A percentile compares a stretch with the other conserved stretches of the same genome.
Evolutionary conservation across 2,797 vertebrate genomes (phyloP).

Genomic region (Muraenolepis orangiensis): DNA sequence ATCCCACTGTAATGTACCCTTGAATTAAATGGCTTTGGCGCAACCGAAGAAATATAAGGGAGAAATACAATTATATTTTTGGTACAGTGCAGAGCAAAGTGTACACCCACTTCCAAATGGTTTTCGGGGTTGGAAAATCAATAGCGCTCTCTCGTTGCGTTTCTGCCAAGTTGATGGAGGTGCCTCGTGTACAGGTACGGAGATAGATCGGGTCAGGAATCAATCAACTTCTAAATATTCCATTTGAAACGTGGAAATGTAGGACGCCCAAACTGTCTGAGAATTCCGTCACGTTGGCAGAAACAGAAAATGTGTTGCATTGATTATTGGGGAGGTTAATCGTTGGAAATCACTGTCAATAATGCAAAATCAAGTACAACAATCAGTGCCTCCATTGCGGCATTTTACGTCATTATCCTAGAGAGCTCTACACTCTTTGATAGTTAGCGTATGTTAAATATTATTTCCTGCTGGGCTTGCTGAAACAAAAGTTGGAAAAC

Average conservation of each 20-base stretch:
- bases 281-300: conserved; percentile 42
- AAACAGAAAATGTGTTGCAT: conserved; percentile 10
- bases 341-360: background rate
- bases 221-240: conserved; percentile 70
- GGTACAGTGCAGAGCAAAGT: conserved; percentile 60
- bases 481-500: background rate
- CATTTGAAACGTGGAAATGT: conserved; percentile 62
- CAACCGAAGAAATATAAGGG: conserved; percentile 56
- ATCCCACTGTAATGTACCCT: conserved; percentile 45
- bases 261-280: conserved; percentile 53
- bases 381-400: background rate
- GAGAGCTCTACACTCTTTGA: background rate
- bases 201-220: conserved; percentile 70
- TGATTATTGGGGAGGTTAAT: conserved; percentile 9
- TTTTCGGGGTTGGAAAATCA: conserved; percentile 67
- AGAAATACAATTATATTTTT: conserved; percentile 65
- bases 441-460: background rate
- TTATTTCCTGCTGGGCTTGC: background rate
- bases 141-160: conserved; percentile 67
- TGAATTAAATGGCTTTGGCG: conserved; percentile 59
- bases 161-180: conserved; percentile 69
- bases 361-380: background rate
- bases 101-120: conserved; percentile 64
- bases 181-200: conserved; percentile 56
- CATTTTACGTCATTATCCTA: background rate